These are phyloP conservation scores for Andricus curvator DNA, from an alignment of 2,888 invertebrate genomes.

Conservation along the genomic window DNA sequence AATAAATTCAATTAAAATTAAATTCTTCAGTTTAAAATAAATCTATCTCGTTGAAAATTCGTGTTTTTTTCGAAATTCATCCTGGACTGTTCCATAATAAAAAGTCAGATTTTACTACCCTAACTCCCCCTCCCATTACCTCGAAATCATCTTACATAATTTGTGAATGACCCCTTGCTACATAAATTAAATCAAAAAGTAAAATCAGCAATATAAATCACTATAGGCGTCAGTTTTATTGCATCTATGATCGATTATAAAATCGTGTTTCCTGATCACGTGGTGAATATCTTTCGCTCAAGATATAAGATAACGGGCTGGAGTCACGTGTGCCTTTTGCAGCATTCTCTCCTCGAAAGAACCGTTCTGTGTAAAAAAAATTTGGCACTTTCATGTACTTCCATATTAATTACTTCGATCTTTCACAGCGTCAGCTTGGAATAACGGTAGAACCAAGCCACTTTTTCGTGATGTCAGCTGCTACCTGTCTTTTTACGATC, in stretches of 20 bases:
- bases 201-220: not conserved
- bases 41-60: too few species aligned
- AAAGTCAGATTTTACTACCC: too few species aligned
- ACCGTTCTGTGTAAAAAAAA: slow-evolving; percentile 13
- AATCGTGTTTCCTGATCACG: not conserved
- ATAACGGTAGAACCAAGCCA: slow-evolving; percentile 37
- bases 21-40: too few species aligned
- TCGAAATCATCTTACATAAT: too few species aligned
- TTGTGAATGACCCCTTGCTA: too few species aligned
- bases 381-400: slow-evolving; percentile 22
- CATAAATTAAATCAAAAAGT: too few species aligned
- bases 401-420: slow-evolving; percentile 36
- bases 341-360: slow-evolving; percentile 24
- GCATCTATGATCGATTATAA: not conserved
- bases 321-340: slow-evolving; percentile 2
- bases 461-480: slow-evolving; percentile 38
- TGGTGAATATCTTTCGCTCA: not conserved
- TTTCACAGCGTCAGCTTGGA: slow-evolving; percentile 38
- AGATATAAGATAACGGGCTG: slow-evolving; percentile 2
- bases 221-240: not conserved
- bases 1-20: too few species aligned
- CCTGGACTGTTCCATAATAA: too few species aligned
- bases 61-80: too few species aligned
- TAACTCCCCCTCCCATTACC: too few species aligned
- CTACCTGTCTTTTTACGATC: slow-evolving; percentile 37